Conservation (phyloP, 2,113 vertebrate species). For the Synodontis membranacea region DNA sequence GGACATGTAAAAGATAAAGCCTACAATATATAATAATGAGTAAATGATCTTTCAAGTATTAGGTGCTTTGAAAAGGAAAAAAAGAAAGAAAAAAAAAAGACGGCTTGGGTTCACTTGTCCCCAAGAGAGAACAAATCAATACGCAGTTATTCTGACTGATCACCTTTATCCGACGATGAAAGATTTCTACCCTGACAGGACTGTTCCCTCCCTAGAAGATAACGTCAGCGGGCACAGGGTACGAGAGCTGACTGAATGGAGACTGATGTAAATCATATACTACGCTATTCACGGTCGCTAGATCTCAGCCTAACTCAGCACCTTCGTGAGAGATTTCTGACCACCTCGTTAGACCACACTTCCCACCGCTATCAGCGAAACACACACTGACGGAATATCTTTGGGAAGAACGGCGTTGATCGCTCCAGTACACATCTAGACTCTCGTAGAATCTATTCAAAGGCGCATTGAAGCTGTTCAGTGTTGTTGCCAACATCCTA, state of each 20-base stretch:
- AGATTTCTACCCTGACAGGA: not conserved
- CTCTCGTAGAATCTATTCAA: no score
- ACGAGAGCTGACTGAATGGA: not conserved
- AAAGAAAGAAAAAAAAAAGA: not conserved
- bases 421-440: not conserved
- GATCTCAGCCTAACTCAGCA: not conserved
- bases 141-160: not conserved
- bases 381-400: not conserved
- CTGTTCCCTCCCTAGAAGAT: not conserved
- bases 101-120: not conserved
- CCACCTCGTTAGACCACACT: not conserved
- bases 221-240: not conserved
- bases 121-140: not conserved
- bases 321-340: not conserved
- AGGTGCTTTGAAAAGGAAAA: slow-evolving; percentile 1
- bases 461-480: no score
- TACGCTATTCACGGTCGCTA: not conserved
- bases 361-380: not conserved
- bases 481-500: no score
- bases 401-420: not conserved
- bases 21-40: slow-evolving; percentile 20
- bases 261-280: not conserved
- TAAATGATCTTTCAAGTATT: slow-evolving; percentile 18
- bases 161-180: not conserved
- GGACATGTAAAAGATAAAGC: slow-evolving; percentile 18